Base-by-base conservation (phyloP, 1,140 invertebrate species). In the Trachymyrmex septentrionalis region DNA sequence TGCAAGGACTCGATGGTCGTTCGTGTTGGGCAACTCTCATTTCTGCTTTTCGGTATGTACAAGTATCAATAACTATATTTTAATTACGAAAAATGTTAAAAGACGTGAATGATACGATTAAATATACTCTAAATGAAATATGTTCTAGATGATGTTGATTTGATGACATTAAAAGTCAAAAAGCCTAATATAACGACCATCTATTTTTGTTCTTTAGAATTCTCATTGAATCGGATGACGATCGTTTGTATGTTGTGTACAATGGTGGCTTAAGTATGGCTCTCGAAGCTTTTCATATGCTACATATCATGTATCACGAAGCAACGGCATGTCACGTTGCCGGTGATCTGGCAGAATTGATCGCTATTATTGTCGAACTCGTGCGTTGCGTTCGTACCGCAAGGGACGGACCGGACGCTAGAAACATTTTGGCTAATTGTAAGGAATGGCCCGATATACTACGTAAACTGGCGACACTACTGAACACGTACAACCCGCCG, bases 251-350 rank as follows among this genome's bases (percentile, higher is more conserved):
- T 92, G 97, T 99, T 4, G 97, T 99, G 4, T 98, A 97, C 87
- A 98, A 99, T 92, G 97, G 97, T 72, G 98, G 98, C 7, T 95
- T 99, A 57, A 97, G 97, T 86, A 97, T 98, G 96, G 97, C 98
- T 27, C 97, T 98, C 94, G 98, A 99, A 96, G 98, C 98, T 21
- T 97, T 99, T 92, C 97, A 98, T 94, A 98, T 98, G 87, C 95
- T 99, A 78, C 98, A 99, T 95, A 97, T 98, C 88, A 99, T 99
- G 97, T 98, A 99, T 93, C 98, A 99, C 91, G 98, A 99, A 94
- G 98, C 98, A 19, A 98, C 98, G 5, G 98, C 98, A 0, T 98
- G 98, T 92, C 98, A 98, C 93, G 96, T 98, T 19, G 97, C 97
- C 6, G 97, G 97, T 0, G 98, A 99, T 92, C 95, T 99, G 53